These are phyloP conservation scores for Recurvirostra avosetta DNA, from an alignment of 2,113 vertebrate species.

Conservation along the genomic window DNA sequence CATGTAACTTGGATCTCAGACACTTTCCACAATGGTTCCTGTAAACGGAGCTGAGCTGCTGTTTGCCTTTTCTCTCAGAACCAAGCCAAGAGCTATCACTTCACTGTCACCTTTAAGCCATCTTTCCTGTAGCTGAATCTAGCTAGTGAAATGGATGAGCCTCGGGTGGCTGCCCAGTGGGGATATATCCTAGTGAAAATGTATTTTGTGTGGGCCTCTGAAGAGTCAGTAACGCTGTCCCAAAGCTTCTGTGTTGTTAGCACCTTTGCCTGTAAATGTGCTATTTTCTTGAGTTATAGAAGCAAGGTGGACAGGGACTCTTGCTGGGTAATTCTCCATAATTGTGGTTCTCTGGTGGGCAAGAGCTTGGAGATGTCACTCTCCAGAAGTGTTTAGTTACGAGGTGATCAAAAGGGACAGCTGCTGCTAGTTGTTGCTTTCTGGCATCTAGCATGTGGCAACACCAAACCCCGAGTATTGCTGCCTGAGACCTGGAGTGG, in stretches of 20 bases:
- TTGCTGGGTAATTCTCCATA: background rate
- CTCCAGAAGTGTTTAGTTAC: background rate
- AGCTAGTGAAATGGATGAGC: background rate
- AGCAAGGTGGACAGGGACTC: background rate
- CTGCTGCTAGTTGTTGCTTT: background rate
- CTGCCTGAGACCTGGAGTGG: background rate
- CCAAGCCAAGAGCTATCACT: slow-evolving; percentile 42
- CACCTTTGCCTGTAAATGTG: background rate
- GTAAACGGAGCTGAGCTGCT: slow-evolving; percentile 30
- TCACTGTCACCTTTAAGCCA: slow-evolving; percentile 47
- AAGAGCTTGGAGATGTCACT: background rate
- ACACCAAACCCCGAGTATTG: background rate
- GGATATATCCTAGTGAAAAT: background rate
- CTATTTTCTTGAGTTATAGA: background rate
- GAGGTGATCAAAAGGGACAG: background rate
- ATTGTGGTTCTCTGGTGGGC: background rate
- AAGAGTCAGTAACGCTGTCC: background rate
- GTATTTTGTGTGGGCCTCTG: background rate
- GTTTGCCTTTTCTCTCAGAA: slow-evolving; percentile 45
- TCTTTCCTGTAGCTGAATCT: background rate
- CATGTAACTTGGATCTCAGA: slow-evolving; percentile 56
- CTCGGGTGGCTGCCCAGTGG: background rate
- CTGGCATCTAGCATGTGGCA: background rate
- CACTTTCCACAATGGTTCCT: slow-evolving; percentile 57
- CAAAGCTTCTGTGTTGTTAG: background rate